Evolutionary conservation across 1,140 invertebrate species (phyloP), one percentile per base, ranked within the genome.

Genomic region (Luehdorfia chinensis): DNA sequence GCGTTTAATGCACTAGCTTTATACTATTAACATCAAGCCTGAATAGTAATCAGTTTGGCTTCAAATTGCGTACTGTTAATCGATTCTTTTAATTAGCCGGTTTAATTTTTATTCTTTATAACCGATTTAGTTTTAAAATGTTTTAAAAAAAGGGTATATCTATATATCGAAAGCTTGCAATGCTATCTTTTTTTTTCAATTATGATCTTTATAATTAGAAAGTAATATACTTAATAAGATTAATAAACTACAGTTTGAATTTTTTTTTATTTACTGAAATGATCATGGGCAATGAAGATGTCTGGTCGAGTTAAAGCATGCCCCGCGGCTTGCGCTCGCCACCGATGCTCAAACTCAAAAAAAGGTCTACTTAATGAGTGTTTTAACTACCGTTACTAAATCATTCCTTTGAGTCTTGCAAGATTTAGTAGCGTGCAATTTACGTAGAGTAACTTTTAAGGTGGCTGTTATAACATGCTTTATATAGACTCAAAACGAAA

Each of bases 371-470:
- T 66, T 76, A 73, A 76, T 76, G 67, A 76, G 59, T 61, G 54
- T 66, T 71, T 71, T 76, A 73, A 76, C 64, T 71, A 68, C 67
- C 60, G 67, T 61, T 59, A 56, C 59, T 73, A 71, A 69, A 76
- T 76, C 69, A 73, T 66, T 33, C 34, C 46, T 47, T 59, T 55
- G 48, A 46, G 44, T 57, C 50, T 37, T 55, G 56, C 41, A 50
- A 41, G 55, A 53, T 27, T 32, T 51, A 43, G 54, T 61, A 55
- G 23, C 44, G 47, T 39, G 47, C 36, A 37, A 15, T 41, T 14
- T 27, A 41, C 41, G 34, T 28, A 16, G 37, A 46, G 33, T 21
- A 31, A 13, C 23, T 23, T 33, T 30, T 44, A 44, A 32, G n/a
- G n/a, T n/a, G n/a, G n/a, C n/a, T n/a, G n/a, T n/a, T n/a, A n/a